phyloP scores from a whole-genome alignment of 2,797 vertebrate genomes.

The Anguilla pacifica region DNA sequence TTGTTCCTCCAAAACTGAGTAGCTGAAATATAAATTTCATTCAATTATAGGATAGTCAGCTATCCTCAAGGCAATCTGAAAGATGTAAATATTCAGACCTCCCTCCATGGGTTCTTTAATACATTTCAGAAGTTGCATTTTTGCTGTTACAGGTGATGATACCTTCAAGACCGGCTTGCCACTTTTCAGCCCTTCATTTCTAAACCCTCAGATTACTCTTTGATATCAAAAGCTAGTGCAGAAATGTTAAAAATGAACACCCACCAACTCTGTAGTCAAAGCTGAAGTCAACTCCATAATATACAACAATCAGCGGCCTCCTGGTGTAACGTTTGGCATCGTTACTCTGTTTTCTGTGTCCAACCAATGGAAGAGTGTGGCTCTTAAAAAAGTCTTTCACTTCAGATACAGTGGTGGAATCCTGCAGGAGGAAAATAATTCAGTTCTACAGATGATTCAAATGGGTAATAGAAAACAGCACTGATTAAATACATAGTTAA shows the following conservation, averaged over 20 bases:
- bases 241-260: conserved; percentile 42
- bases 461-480: not conserved
- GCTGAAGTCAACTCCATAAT: conserved; percentile 93
- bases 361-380: conserved; percentile 83
- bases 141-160: not conserved
- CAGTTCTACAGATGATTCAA: not conserved
- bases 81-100: not conserved
- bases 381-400: conserved; percentile 84
- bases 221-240: not conserved
- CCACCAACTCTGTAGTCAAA: conserved; percentile 92
- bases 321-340: conserved; percentile 87
- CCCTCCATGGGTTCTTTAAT: not conserved
- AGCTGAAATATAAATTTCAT: conserved; percentile 63
- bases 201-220: not conserved
- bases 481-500: not conserved
- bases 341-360: conserved; percentile 90
- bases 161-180: not conserved
- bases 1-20: conserved; percentile 97
- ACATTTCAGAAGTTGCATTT: not conserved
- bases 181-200: not conserved
- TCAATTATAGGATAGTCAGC: not conserved
- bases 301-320: conserved; percentile 89
- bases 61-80: not conserved
- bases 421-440: conserved; percentile 62
- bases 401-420: conserved; percentile 72